Evolutionary conservation across 2,113 vertebrate species (phyloP).

Genomic region (Pelobates fuscus): DNA sequence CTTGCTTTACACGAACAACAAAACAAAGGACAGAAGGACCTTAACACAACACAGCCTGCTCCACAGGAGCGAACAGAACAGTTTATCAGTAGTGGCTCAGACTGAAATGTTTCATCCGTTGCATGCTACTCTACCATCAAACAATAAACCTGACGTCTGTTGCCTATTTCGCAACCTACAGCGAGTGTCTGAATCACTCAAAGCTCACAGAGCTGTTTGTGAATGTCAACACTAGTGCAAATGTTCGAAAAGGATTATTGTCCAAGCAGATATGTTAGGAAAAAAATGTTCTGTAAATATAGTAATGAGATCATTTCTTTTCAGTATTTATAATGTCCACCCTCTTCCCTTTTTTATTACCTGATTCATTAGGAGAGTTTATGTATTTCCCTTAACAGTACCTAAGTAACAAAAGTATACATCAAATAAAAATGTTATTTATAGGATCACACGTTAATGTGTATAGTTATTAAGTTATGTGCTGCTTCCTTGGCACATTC

Average conservation of each 20-base stretch:
- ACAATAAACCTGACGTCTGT: conserved; percentile 54
- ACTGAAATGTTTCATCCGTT: conserved; percentile 63
- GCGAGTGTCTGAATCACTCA: conserved; percentile 61
- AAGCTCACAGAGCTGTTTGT: conserved; percentile 60
- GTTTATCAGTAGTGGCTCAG: conserved; percentile 68
- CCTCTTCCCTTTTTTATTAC: conserved; percentile 64
- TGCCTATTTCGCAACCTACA: conserved; percentile 54
- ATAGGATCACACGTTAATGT: conserved; percentile 77
- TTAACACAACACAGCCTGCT: conserved; percentile 60
- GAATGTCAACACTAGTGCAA: conserved; percentile 72
- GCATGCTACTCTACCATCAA: conserved; percentile 61
- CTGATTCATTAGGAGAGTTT: conserved; percentile 80
- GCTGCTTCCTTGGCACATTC: background rate
- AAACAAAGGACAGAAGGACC: conserved; percentile 71
- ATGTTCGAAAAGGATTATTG: conserved; percentile 70
- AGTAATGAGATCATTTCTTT: conserved; percentile 83
- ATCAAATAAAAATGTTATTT: conserved; percentile 79
- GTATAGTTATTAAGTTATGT: conserved; percentile 70
- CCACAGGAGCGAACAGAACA: conserved; percentile 63
- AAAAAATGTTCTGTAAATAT: conserved; percentile 89
- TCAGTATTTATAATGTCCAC: conserved; percentile 92
- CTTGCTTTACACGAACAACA: conserved; percentile 84
- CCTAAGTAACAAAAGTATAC: conserved; percentile 74
- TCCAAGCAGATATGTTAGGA: conserved; percentile 71
- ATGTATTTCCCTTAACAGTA: conserved; percentile 84